Base-by-base conservation (phyloP, 1,140 invertebrate genomes). In the Zelostemma sp. region DNA sequence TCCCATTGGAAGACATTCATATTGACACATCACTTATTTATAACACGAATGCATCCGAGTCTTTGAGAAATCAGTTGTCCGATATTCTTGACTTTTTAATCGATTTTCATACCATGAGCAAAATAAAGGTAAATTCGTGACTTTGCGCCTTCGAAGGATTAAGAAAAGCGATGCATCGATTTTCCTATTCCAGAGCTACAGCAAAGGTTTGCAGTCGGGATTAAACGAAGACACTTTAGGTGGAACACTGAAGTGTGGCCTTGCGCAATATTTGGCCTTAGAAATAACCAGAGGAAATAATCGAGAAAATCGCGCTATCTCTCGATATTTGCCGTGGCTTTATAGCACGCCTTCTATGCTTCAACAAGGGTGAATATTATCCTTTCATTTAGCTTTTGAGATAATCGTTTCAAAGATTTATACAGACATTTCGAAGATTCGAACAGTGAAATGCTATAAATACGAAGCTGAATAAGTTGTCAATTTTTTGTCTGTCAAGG, bases 161-260 rank as follows among this genome's bases (percentile, higher is more conserved):
- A 17, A 47, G 45, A 47, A 18, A 19, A 15, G 15, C 3, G 1
- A 18, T 18, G 1, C 11, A n/a, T 17, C 15, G 17, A 18, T 72
- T 51, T 60, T 69, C 18, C 35, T 75, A 45, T 86, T 86, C 31
- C 74, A 95, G 93, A 94, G 91, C 74, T 94, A 93, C 72, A 91
- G 89, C 76, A 95, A 94, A 84, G 92, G 92, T 1, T 85, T 89
- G 64, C 88, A 90, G 65, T 91, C 91, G 63, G 93, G 93, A 17
- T 85, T 98, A 53, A 96, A 97, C 82, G 93, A 99, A 84, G 97
- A 99, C 81, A 98, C 97, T 0, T 85, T 99, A 15, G 97, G 97
- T 6, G 96, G 95, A 6, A 93, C 96, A 16, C 88, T 99, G 8
- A 99, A 99, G 85, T 95, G 96, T 49, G 96, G 95, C 11, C 90